Conservation (phyloP, 2,888 invertebrate genomes). For the Melanargia galathea region DNA sequence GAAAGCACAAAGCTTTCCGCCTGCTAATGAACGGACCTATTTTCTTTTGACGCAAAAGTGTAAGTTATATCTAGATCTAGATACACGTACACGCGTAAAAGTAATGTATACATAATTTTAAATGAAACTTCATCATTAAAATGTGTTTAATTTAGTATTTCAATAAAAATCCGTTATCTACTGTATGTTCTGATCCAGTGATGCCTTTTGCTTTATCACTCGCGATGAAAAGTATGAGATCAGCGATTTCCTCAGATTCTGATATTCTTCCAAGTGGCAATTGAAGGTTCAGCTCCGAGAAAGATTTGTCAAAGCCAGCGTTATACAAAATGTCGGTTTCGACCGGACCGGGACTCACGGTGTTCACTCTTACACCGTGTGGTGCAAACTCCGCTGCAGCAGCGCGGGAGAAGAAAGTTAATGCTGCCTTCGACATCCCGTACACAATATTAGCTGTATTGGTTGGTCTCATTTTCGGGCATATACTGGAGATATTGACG, state of each 20-base stretch:
- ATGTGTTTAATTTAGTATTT: no score
- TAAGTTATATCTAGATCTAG: no score
- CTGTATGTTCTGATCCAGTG: slow-evolving; percentile 43
- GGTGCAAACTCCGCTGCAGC: slow-evolving; percentile 85
- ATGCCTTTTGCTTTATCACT: slow-evolving; percentile 46
- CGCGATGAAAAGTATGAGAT: slow-evolving; percentile 46
- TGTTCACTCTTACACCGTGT: slow-evolving; percentile 86
- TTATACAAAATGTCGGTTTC: slow-evolving; percentile 73
- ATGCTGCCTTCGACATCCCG: slow-evolving; percentile 48
- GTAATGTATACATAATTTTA: no score
- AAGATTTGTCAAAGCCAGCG: slow-evolving; percentile 18
- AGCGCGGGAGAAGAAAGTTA: slow-evolving; percentile 50
- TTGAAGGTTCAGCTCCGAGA: slow-evolving; percentile 14
- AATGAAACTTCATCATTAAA: no score
- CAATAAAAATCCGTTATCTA: slow-evolving; percentile 42
- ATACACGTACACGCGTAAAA: no score
- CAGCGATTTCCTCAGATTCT: slow-evolving; percentile 45
- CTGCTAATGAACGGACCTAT: no score
- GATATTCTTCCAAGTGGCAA: slow-evolving; percentile 40
- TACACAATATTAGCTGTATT: slow-evolving; percentile 77
- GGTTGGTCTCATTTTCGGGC: slow-evolving; percentile 2
- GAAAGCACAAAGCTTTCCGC: no score
- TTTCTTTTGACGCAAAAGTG: no score
- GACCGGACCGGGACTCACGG: slow-evolving; percentile 48
- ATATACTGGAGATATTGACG: slow-evolving; percentile 92